These are phyloP conservation scores for Pseudochirops cupreus DNA, from an alignment of 2,797 vertebrate genomes.

Conservation along the genomic window DNA sequence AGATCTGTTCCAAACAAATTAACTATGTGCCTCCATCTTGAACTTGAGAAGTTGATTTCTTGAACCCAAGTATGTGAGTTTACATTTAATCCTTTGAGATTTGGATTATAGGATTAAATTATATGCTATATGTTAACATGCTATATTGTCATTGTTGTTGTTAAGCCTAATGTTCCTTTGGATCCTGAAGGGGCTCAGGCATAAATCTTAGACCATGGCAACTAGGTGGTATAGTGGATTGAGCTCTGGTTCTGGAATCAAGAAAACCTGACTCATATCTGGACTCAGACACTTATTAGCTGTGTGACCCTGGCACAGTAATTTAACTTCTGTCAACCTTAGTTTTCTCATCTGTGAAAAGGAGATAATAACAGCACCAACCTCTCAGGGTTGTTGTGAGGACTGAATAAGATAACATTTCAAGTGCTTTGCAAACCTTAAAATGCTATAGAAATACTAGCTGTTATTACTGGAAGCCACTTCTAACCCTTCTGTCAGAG, in stretches of 20 bases:
- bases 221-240: not conserved
- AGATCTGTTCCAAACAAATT: not conserved
- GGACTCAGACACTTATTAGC: slow-evolving; percentile 5
- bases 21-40: not conserved
- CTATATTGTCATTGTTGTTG: not conserved
- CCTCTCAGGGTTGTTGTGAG: not conserved
- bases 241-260: not conserved
- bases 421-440: slow-evolving; percentile 9
- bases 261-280: slow-evolving; percentile 10
- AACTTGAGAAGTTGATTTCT: not conserved
- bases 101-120: not conserved
- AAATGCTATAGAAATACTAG: not conserved
- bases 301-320: slow-evolving; percentile 13
- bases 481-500: not conserved
- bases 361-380: not conserved
- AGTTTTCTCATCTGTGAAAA: slow-evolving; percentile 22
- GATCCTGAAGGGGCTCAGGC: no score
- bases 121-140: no score
- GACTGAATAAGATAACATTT: slow-evolving; percentile 9
- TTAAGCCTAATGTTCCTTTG: no score
- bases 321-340: not conserved
- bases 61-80: not conserved
- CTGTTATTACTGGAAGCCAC: not conserved
- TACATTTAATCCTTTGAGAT: not conserved
- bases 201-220: not conserved